These are phyloP conservation scores for Orthonevra nobilis DNA, from an alignment of 2,888 invertebrate species.

Conservation along the genomic window DNA sequence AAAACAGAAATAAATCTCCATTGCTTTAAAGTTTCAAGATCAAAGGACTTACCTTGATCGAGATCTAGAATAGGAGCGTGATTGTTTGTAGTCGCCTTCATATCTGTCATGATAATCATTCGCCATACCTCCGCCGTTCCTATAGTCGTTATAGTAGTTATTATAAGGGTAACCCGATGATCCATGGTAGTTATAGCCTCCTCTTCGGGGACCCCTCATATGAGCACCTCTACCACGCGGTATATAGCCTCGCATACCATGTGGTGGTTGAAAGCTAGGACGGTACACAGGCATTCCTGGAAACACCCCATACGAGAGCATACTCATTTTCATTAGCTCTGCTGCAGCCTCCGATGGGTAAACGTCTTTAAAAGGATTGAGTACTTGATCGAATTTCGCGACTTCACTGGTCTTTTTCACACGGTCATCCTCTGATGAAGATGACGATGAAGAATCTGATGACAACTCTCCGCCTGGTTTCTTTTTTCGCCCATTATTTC, in stretches of 20 bases:
- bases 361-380: conserved; percentile 77
- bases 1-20: conserved; percentile 7
- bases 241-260: conserved; percentile 77
- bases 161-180: conserved; percentile 72
- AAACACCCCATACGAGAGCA: conserved; percentile 78
- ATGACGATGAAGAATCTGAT: conserved; percentile 72
- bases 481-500: conserved; percentile 72
- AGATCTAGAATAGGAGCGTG: conserved; percentile 75
- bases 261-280: conserved; percentile 60
- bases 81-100: conserved; percentile 80
- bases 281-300: conserved; percentile 77
- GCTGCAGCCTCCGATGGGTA: conserved; percentile 76
- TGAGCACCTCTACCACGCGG: conserved; percentile 79
- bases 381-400: conserved; percentile 45
- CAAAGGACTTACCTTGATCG: conserved; percentile 71
- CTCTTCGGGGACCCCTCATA: conserved; percentile 79
- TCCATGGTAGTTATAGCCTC: conserved; percentile 73
- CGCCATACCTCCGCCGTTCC: conserved; percentile 77
- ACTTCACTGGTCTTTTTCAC: conserved; percentile 73
- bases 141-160: conserved; percentile 74
- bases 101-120: conserved; percentile 84
- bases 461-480: conserved; percentile 73
- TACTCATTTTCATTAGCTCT: conserved; percentile 79
- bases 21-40: not conserved
- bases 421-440: conserved; percentile 72